phyloP scores from a whole-genome alignment of 2,888 invertebrate genomes.

The Drosophila emarginata region DNA sequence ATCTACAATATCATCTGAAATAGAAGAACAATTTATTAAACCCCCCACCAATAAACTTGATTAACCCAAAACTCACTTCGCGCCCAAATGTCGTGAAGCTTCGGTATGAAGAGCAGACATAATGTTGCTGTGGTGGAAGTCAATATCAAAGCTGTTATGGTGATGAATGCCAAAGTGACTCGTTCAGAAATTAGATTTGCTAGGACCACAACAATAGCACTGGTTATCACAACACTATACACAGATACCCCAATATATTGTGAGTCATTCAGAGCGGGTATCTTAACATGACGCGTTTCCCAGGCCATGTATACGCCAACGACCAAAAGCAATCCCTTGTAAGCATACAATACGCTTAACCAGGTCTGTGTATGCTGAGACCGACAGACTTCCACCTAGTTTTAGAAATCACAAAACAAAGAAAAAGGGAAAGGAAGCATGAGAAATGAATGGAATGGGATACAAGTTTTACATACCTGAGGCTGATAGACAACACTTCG shows the following conservation, averaged over 20 bases:
- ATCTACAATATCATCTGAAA: constrained; percentile 86
- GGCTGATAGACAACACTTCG: constrained; percentile 93
- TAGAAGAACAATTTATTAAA: background rate
- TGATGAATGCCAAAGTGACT: constrained; percentile 90
- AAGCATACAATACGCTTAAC: constrained; percentile 94
- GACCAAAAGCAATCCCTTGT: constrained; percentile 93
- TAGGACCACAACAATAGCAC: constrained; percentile 92
- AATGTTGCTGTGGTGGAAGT: constrained; percentile 93
- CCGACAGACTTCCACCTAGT: constrained; percentile 92
- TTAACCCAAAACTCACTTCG: constrained; percentile 83
- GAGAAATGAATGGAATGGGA: background rate
- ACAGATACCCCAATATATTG: constrained; percentile 97
- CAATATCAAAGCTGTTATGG: constrained; percentile 91
- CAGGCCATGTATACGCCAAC: constrained; percentile 98
- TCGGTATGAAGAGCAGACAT: constrained; percentile 93
- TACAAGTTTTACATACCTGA: constrained; percentile 85
- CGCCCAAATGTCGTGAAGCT: constrained; percentile 89
- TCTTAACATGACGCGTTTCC: constrained; percentile 96
- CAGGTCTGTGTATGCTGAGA: constrained; percentile 94
- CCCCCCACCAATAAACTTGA: background rate
- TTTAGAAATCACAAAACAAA: background rate
- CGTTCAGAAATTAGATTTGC: constrained; percentile 94
- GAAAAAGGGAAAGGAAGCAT: background rate
- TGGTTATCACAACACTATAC: constrained; percentile 94
- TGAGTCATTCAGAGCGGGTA: constrained; percentile 95